phyloP scores from a whole-genome alignment of 2,113 vertebrate genomes.

The Scomber scombrus region DNA sequence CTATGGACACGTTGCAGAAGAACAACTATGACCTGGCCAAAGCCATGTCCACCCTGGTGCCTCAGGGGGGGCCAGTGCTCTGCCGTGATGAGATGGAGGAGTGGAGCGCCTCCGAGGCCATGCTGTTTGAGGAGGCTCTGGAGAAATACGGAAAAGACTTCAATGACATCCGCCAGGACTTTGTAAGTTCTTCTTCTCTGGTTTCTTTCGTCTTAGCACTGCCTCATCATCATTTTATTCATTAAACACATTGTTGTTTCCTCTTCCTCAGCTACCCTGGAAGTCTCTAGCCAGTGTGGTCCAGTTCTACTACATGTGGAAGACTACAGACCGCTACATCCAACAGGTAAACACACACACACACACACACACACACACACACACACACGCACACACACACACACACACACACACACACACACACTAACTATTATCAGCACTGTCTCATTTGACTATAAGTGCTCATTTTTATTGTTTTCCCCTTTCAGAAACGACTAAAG shows the following conservation, averaged over 20 bases:
- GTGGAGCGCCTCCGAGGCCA: constrained; percentile 95
- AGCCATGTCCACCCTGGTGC: constrained; percentile 95
- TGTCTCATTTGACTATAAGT: neutral
- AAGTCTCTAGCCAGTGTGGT: constrained; percentile 96
- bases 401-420: no score
- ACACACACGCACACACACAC: accelerated
- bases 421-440: neutral
- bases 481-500: constrained; percentile 91
- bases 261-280: constrained; percentile 89
- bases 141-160: constrained; percentile 96
- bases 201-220: neutral
- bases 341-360: constrained; percentile 86
- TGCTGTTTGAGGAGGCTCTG: constrained; percentile 94
- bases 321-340: constrained; percentile 96
- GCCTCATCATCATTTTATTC: no score
- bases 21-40: constrained; percentile 93
- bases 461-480: neutral
- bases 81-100: constrained; percentile 97
- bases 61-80: constrained; percentile 92
- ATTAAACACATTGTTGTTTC: neutral
- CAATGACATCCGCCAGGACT: constrained; percentile 95
- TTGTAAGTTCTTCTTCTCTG: constrained; percentile 83
- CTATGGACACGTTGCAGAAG: constrained; percentile 94
- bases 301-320: constrained; percentile 98
- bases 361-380: no score